Base-by-base conservation (phyloP, 2,888 invertebrate genomes). In the Oxycera nigricornis region DNA sequence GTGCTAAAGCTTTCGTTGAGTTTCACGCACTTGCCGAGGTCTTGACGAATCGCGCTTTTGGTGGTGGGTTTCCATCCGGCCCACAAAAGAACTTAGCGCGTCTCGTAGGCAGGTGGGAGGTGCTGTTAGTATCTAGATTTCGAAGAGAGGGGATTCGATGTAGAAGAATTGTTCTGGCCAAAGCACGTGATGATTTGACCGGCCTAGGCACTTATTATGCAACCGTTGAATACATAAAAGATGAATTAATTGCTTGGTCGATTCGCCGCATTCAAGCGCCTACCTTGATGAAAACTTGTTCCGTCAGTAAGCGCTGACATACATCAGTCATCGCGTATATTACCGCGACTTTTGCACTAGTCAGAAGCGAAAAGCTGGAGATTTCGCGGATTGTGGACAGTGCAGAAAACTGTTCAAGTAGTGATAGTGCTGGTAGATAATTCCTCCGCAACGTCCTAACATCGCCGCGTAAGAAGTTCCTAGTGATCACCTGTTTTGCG, bases 121-220 rank as follows among this genome's bases (percentile, higher is more conserved):
- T 35, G 35, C 35, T 7, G 35, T 35, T 11, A 35, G 7, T 35
- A 6, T 35, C 11, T 11, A 35, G 35, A 11, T 35, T 35, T 46
- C 17, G 11, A 3, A 46, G 46, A 17, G 46, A n/a, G 46, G 46
- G 46, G 46, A 11, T 35, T 46, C 46, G n/a, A n/a, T n/a, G n/a
- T n/a, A 65, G 14, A 24, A 65, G 65, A 41, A 65, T 65, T 22
- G 65, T 65, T 65, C 39, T 65, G 31, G n/a, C 22, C 1, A 35
- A 50, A 70, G 70, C 70, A 70, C 55, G 70, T 70, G 70, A 70
- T 30, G 65, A 17, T 30, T 41, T 22, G n/a, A 41, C 65, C 65
- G 65, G 65, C n/a, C 26, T 2, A 14, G 1, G 52, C 22, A 20
- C 14, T 20, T 7, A 31, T 70, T 70, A 70, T 70, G 70, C 70